Evolutionary conservation across 2,888 invertebrate genomes (phyloP), one percentile per base, ranked within the genome.

Genomic region (Spisula solida): DNA sequence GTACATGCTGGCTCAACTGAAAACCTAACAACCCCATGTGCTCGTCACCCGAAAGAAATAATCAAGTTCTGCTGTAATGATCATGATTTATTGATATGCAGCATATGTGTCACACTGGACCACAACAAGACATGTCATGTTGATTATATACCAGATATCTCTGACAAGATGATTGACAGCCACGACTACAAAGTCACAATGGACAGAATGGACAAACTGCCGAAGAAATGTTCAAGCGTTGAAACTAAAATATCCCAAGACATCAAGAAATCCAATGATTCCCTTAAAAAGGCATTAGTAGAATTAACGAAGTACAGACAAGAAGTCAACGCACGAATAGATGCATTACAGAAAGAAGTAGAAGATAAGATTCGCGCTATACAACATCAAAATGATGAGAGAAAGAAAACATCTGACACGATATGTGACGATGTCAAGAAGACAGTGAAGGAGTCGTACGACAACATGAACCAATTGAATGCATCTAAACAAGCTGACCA

Each of bases 341-440:
- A 80, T 80, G 51, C 12, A n/a, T 10, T 80, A 12, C 48, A 80
- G 41, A 80, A 80, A 80, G 48, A 80, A n/a, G 48, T 51, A 20
- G 51, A 48, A 80, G 8, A 51, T n/a, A 29, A 51, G 8, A 51
- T 29, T 8, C 47, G 48, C 1, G 20, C 25, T 48, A 25, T 80
- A 25, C n/a, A 51, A 8, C 80, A 80, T 12, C 25, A 80, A 47
- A 80, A 80, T 51, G 80, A n/a, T n/a, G n/a, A 51, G 14, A 51
- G n/a, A 80, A n/a, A 48, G 5, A 80, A 47, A 14, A 80, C 14
- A 10, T 18, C 25, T n/a, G 20, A 51, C 0, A 29, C 51, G 8
- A 51, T 51, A 34, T 80, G 80, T 80, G n/a, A 80, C 20, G 80
- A 80, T 51, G 51, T 48, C 25, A 47, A 18, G 51, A 80, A 51